Base-by-base conservation (phyloP, 2,888 invertebrate genomes). In the Tenodera sinensis region DNA sequence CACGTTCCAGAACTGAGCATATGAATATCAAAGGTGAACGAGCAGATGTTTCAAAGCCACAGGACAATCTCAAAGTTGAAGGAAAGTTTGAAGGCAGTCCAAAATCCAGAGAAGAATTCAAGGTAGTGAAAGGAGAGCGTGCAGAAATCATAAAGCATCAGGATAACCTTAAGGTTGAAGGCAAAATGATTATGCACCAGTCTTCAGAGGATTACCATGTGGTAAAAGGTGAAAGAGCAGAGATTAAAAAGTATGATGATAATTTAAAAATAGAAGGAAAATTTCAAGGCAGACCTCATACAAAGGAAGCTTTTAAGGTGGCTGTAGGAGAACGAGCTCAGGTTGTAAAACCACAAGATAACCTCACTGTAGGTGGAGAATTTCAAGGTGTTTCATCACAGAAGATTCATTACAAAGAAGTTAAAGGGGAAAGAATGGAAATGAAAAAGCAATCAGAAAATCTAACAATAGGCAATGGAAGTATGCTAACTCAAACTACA, bases 401-500 rank as follows among this genome's bases (percentile, higher is more conserved):
- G 92, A 28, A 92, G 91, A 87, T 93, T 92, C 90, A 91, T 82
- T 91, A 85, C 83, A 89, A 85, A 30, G 83, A 89, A 9, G 94
- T 94, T 15, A 90, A 92, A 86, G 94, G 94, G 2, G 95, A 94
- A 91, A 92, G 94, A 30, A 94, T 94, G 0, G 93, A 94, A 90
- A 92, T 94, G 28, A 93, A 92, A 89, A 93, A 93, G 89, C 94
- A 94, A 91, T 93, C 94, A 90, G 95, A 95, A 91, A 93, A 94
- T 88, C 92, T 95, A 6, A 93, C 93, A 90, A 92, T 95, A 88
- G 94, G 94, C 86, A 94, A 92, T 88, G 95, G 93, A 6, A 93
- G 93, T 84, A 94, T 94, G 93, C 95, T 95, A 89, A 93, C 93
- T 90, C 95, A 93, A 91, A 95, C 94, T 91, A 95, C 94, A 89